Percentiles rank a stretch among this genome's conserved stretches.
Evolutionary conservation across 2,797 vertebrate species (phyloP).

Genomic region (Hypotaenidia philippensis): DNA sequence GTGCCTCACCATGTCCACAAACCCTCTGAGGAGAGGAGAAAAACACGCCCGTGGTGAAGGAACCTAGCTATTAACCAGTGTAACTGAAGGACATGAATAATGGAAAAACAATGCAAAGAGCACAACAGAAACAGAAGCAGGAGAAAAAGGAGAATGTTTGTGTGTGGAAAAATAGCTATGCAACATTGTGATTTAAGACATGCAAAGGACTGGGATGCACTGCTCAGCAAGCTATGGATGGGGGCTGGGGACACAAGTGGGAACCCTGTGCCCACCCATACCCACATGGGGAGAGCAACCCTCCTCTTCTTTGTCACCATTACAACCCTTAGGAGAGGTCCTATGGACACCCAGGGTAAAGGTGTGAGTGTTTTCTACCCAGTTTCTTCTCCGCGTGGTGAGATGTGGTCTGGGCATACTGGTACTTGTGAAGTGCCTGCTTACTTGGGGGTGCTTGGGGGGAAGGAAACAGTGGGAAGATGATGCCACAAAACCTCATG

Average conservation of each 20-base stretch:
- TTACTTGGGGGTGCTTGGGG: not conserved
- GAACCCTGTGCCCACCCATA: not conserved
- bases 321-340: not conserved
- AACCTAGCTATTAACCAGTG: not conserved
- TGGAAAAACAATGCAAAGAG: not conserved
- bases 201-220: accelerated
- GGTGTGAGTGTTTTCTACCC: not conserved
- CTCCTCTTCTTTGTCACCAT: not conserved
- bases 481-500: not conserved
- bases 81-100: not conserved
- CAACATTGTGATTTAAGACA: not conserved
- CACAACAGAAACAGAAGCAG: not conserved
- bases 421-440: not conserved
- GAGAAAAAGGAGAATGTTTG: not conserved
- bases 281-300: not conserved
- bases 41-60: not conserved
- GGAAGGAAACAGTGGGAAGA: not conserved
- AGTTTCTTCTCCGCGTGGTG: not conserved
- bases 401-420: not conserved
- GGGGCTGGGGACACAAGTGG: accelerated
- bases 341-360: not conserved
- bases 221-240: not conserved
- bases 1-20: not conserved
- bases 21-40: not conserved
- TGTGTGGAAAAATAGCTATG: not conserved